Conservation (phyloP, 2,888 invertebrate genomes). For the Antitype chi region DNA sequence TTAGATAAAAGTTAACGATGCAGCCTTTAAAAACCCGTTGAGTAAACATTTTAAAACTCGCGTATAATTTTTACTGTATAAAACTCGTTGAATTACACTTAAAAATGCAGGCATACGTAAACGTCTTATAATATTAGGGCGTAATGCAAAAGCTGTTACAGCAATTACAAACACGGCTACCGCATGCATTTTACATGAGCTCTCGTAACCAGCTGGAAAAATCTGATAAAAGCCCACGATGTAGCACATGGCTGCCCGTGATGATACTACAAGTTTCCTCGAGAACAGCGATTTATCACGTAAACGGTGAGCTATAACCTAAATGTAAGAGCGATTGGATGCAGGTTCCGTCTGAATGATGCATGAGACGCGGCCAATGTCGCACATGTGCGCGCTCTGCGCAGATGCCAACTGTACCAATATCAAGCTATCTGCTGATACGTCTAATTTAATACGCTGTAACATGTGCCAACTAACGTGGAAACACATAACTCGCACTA, state of each 20-base stretch:
- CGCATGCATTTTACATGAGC: conserved; percentile 82
- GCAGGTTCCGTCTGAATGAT: conserved; percentile 81
- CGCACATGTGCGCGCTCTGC: conserved; percentile 66
- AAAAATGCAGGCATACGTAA: conserved; percentile 42
- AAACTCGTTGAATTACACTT: conserved; percentile 34
- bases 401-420: conserved; percentile 70
- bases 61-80: background rate
- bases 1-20: conserved; percentile 19
- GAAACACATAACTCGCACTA: conserved; percentile 55
- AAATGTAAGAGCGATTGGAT: conserved; percentile 81
- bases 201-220: conserved; percentile 76
- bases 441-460: conserved; percentile 76
- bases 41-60: background rate
- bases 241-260: conserved; percentile 77
- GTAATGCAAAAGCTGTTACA: conserved; percentile 65
- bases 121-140: conserved; percentile 54
- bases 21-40: background rate
- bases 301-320: conserved; percentile 74
- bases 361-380: conserved; percentile 74
- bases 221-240: conserved; percentile 79
- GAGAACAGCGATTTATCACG: conserved; percentile 78
- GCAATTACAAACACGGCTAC: conserved; percentile 74
- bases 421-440: conserved; percentile 69
- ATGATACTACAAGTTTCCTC: conserved; percentile 81
- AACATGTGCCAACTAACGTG: conserved; percentile 72